phyloP scores from a whole-genome alignment of 2,113 vertebrate species.

The Chionis minor region DNA sequence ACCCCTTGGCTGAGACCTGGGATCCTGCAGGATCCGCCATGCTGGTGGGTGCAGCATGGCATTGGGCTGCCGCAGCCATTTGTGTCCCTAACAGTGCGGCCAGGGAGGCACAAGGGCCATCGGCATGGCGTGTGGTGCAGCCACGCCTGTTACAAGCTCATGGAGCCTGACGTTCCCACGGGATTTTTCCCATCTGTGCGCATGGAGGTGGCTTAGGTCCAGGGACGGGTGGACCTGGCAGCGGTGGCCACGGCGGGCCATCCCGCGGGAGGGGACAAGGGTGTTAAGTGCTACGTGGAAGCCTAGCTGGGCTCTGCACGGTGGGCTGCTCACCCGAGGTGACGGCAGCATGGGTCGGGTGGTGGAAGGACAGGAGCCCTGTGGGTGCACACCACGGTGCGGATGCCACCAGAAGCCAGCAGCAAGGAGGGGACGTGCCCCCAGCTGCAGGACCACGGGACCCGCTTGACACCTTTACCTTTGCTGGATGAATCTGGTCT shows the following conservation, averaged over 20 bases:
- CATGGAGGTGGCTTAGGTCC: not conserved
- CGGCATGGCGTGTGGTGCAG: fast-evolving
- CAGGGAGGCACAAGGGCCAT: fast-evolving
- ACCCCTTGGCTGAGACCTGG: not conserved
- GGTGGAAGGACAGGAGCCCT: not conserved
- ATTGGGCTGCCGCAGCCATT: not conserved
- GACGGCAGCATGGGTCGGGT: fast-evolving
- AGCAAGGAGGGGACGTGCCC: not conserved
- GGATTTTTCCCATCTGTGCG: fast-evolving
- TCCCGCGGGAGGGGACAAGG: not conserved
- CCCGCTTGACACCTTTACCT: not conserved
- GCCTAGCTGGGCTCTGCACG: not conserved
- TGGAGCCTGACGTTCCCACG: not conserved
- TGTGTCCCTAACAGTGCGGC: fast-evolving
- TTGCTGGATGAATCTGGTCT: fast-evolving
- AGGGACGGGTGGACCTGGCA: not conserved
- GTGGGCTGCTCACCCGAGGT: not conserved
- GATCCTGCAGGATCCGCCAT: fast-evolving
- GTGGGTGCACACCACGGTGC: fast-evolving
- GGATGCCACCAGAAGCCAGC: not conserved
- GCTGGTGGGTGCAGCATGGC: fast-evolving
- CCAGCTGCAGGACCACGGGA: not conserved
- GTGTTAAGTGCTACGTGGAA: not conserved
- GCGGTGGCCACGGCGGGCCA: not conserved
- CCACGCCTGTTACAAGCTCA: not conserved